Evolutionary conservation across 2,797 vertebrate genomes (phyloP), one percentile per base, ranked within the genome.

Genomic region (Cheracebus regulus): DNA sequence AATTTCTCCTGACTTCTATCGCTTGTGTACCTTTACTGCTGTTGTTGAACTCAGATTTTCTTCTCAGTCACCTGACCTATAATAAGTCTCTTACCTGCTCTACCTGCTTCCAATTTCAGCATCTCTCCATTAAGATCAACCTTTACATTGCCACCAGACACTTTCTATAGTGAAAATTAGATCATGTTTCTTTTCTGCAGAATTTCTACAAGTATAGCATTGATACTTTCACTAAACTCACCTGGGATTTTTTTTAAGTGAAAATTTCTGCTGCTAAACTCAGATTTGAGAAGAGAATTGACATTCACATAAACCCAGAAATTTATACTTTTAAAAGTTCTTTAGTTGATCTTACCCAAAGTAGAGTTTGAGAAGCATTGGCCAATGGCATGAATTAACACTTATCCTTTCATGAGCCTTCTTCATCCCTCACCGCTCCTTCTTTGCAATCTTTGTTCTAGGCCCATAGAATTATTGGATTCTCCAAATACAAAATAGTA

Each of bases 381-480:
- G 24, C 48, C 39, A 28, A 8, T 1, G 20, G 50, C 41, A 7
- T 58, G 48, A 79, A 50, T 50, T n/a, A 79, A 46, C 28, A 76
- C 4, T 2, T 39, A 19, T 0, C 2, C 19, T 79, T 14, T 78
- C 48, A 22, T n/a, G 48, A 52, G 19, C 2, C 78, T 36, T 50
- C 22, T 14, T 36, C n/a, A 14, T 80, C 78, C 3, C 1, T 15
- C 44, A 46, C 41, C 0, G 0, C 30, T n/a, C 46, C 30, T 50
- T 50, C 46, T 50, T 80, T 46, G 44, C 28, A 36, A 9, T 55
- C 12, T 22, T 80, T 41, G 28, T n/a, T 41, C 28, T 44, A 70
- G 17, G 70, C 20, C 14, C 52, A n/a, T 8, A 55, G 20, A 55
- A 55, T 81, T 70, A 33, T 26, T 44, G 22, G 88, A 26, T 78